These are phyloP conservation scores for Poecilobothrus nobilitatus DNA, from an alignment of 2,888 invertebrate species.

Conservation along the genomic window DNA sequence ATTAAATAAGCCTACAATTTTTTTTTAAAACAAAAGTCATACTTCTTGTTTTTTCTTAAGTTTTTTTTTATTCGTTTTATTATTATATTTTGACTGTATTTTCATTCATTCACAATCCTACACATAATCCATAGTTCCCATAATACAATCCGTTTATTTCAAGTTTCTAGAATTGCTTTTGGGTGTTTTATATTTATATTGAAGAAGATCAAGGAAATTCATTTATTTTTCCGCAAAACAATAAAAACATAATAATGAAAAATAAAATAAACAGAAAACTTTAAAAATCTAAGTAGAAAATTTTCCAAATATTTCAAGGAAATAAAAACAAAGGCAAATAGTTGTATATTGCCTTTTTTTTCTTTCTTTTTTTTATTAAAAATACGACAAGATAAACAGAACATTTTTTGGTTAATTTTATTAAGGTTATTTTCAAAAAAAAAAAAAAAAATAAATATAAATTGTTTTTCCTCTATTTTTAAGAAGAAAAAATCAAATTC, in stretches of 20 bases:
- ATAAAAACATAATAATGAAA: background rate
- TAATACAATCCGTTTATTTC: background rate
- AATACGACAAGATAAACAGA: background rate
- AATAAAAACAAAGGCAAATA: too few species aligned
- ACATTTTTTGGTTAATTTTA: background rate
- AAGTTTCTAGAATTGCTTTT: background rate
- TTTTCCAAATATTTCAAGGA: too few species aligned
- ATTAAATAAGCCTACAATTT: background rate
- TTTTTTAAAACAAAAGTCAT: background rate
- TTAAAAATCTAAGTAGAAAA: background rate
- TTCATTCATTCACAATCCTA: too few species aligned
- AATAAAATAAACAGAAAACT: background rate
- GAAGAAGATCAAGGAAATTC: background rate
- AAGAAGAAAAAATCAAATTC: too few species aligned
- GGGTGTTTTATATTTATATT: background rate
- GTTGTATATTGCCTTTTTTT: background rate
- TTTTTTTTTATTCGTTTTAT: background rate
- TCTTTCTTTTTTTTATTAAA: background rate
- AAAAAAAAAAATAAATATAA: too few species aligned
- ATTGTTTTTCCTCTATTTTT: too few species aligned
- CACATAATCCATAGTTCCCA: background rate
- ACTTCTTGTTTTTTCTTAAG: background rate
- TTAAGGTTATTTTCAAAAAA: background rate
- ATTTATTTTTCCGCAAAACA: background rate
- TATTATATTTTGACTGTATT: background rate